Conservation (phyloP, 2,113 vertebrate genomes). For the Prolemur simus region DNA sequence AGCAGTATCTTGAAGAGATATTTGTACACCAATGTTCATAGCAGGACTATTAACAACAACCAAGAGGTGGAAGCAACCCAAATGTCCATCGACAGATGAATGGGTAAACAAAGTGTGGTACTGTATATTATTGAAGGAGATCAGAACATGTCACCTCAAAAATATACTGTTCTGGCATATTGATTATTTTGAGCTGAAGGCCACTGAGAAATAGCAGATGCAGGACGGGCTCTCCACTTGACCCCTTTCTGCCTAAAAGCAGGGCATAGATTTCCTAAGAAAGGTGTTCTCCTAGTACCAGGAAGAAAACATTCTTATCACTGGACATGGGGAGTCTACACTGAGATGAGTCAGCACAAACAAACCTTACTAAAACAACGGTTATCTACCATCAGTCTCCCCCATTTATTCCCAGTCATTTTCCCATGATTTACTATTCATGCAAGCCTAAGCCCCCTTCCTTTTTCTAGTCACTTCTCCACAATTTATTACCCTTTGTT, state of each 20-base stretch:
- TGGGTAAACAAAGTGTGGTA: neutral
- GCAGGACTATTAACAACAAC: neutral
- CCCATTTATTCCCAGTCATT: neutral
- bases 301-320: neutral
- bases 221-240: neutral
- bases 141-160: neutral
- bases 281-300: neutral
- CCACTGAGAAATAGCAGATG: neutral
- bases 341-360: neutral
- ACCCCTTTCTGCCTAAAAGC: neutral
- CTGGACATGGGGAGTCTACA: neutral
- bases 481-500: neutral
- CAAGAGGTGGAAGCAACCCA: neutral
- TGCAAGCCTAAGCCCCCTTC: neutral
- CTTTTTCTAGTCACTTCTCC: neutral
- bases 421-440: neutral
- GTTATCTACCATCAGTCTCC: neutral
- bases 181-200: neutral
- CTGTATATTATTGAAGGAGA: neutral
- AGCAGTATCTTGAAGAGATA: neutral
- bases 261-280: neutral
- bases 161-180: neutral
- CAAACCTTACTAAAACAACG: neutral
- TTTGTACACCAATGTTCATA: neutral
- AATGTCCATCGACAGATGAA: neutral